These are phyloP conservation scores for Pedionomus torquatus DNA, from an alignment of 2,113 vertebrate species.

Conservation along the genomic window DNA sequence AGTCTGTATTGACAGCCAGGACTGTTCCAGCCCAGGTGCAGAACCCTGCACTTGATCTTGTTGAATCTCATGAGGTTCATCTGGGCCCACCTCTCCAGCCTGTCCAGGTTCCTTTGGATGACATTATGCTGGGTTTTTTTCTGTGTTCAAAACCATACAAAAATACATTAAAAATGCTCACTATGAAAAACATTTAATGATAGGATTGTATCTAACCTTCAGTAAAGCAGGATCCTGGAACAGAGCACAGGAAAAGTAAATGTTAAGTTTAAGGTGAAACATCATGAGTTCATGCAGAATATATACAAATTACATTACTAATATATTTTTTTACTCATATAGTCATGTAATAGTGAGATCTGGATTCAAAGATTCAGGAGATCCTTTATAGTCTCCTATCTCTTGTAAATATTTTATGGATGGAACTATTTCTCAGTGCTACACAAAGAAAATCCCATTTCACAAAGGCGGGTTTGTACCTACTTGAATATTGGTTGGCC, in stretches of 20 bases:
- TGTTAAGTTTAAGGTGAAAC: background rate
- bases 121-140: fast-evolving
- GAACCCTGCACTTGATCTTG: no score
- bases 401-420: background rate
- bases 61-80: no score
- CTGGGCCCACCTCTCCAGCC: no score
- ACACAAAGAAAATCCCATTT: conserved; percentile 13
- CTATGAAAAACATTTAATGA: background rate
- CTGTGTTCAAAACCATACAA: background rate
- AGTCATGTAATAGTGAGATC: background rate
- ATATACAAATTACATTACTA: background rate
- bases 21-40: no score
- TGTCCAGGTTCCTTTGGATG: no score
- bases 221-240: background rate
- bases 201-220: background rate
- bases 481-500: background rate
- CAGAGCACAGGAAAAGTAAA: background rate
- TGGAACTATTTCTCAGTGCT: background rate
- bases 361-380: background rate
- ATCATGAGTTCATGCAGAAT: background rate
- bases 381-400: background rate
- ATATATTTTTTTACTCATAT: background rate
- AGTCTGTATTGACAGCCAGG: no score
- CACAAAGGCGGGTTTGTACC: background rate
- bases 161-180: background rate